Base-by-base conservation (phyloP, 2,888 invertebrate genomes). In the Chaetogeoica ovagalla region DNA sequence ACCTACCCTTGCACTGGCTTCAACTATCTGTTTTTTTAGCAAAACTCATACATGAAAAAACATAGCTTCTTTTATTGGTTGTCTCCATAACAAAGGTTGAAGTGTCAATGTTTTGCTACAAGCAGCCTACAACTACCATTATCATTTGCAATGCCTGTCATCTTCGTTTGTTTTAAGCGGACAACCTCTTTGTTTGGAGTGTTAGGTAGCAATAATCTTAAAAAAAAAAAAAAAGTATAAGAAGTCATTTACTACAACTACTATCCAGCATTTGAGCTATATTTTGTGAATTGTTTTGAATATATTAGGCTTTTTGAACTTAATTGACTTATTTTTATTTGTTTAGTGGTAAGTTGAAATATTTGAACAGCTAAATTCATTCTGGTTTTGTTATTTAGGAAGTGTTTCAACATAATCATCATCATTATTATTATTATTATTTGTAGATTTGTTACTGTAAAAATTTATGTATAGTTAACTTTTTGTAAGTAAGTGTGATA, bases 1-100 rank as follows among this genome's bases (percentile, higher is more conserved):
- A 79, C 79, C 79, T 79, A 79, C 79, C 79, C 79, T 79, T 79
- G 79, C 79, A 79, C 79, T 79, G 71, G 79, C 79, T 79, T 79
- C 79, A 70, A 79, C 79, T 79, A 79, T 79, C 79, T 79, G 70
- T 79, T 79, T 79, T 43, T 72, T 79, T 79, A 79, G 79, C 79
- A 79, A 77, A 79, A 79, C 71, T 79, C 79, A 71, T 79, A 79
- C 79, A 79, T 79, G 79, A 79, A 79, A 55, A 70, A 76, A 79
- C 63, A 76, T 79, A 79, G 79, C 79, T 79, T 79, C 60, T 79
- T 79, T 79, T 71, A 79, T 70, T 79, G 79, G 79, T 79, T 79
- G 79, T 79, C 71, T 79, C 69, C 79, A 63, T 79, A 79, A 79
- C 79, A 79, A 79, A 62, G 79, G 79, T 79, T 79, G 79, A 71